Conservation (phyloP, 2,113 vertebrate species). For the Gnathonemus longibarbis region DNA sequence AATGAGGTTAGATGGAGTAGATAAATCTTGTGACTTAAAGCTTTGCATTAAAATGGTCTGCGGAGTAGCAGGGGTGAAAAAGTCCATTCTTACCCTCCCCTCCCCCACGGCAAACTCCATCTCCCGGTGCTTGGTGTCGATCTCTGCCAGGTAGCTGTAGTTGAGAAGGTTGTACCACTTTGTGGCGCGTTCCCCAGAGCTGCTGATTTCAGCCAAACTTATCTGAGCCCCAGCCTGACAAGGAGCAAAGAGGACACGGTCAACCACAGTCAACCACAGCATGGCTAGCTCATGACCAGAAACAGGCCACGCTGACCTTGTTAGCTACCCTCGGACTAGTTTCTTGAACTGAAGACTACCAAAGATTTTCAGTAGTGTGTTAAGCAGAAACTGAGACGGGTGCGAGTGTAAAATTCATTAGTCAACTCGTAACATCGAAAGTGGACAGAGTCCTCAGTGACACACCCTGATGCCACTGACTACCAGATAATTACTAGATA, state of each 20-base stretch:
- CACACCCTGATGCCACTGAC: background rate
- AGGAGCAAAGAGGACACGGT: background rate
- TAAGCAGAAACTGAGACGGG: background rate
- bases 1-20: background rate
- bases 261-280: background rate
- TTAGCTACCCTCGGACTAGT: background rate
- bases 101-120: slow-evolving; percentile 40
- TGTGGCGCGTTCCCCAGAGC: slow-evolving; percentile 69
- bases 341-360: background rate
- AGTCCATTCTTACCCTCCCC: slow-evolving; percentile 48
- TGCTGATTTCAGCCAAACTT: slow-evolving; percentile 81
- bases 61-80: background rate
- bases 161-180: slow-evolving; percentile 92
- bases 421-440: background rate
- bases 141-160: slow-evolving; percentile 67
- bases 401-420: background rate
- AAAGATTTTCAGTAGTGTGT: background rate
- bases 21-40: background rate
- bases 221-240: slow-evolving; percentile 86
- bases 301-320: background rate
- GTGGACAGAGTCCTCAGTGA: background rate
- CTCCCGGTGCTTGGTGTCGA: slow-evolving; percentile 57
- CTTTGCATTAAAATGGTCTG: background rate
- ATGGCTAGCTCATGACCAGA: too few relatives aligned
- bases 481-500: background rate